Base-by-base conservation (phyloP, 2,888 invertebrate species). In the Elaeidobius kamerunicus region DNA sequence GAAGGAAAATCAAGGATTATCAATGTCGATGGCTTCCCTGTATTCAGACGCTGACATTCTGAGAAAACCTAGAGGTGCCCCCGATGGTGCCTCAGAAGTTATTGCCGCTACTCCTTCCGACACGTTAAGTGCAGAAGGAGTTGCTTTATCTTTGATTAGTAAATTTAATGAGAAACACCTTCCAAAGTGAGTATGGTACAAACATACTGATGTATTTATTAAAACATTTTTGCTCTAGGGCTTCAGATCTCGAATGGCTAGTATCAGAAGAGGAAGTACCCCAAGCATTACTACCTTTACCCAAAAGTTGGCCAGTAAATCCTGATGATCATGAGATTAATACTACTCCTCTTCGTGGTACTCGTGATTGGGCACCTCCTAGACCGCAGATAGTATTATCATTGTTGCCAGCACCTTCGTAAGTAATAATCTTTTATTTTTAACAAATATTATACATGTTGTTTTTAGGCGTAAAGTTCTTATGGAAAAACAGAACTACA, bases 281-380 rank as follows among this genome's bases (percentile, higher is more conserved):
- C 1, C 89, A 90, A 69, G 77, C 85, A 73, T 71, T 90, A 36
- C 73, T 90, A 49, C 89, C 90, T 1, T 70, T 91, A 65, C 89
- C 90, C 11, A 82, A 82, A 60, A 84, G 84, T 64, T 81, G 81
- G 75, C 82, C 83, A 1, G 74, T 84, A 4, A 82, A 81, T 68
- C 83, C 85, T 1, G 85, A 86, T 68, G 84, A 81, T 60, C 73
- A 73, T 4, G 78, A 81, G 55, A 75, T 76, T 11, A 58, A 67
- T 30, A 72, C 81, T 12, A 73, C 75, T 2, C 73, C 82, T 17
- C 72, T 88, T 16, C 75, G 91, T 28, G 91, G 91, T 5, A 90
- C 87, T 11, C 70, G 78, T 40, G 86, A 87, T 65, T 91, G 91
- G 91, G 91, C 91, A 1, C 91, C 91, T 11, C 90, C 90, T 0